Percentiles rank a stretch among this genome's conserved stretches.
phyloP scores from a whole-genome alignment of 2,888 invertebrate genomes.

The Acleris holmiana region DNA sequence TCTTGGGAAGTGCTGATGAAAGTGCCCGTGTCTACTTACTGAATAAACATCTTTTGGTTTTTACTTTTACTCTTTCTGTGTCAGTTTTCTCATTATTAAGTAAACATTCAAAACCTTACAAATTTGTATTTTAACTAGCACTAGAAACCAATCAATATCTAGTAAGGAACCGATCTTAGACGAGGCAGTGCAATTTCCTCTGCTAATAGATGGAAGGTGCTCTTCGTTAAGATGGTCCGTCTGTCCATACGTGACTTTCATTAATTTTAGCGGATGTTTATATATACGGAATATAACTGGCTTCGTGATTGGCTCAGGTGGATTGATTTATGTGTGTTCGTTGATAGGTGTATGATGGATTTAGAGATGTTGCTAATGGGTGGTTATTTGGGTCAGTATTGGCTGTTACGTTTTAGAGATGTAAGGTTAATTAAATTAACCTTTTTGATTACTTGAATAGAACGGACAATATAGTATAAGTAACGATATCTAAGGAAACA shows the following conservation, averaged over 20 bases:
- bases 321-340: constrained; percentile 15
- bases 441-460: neutral
- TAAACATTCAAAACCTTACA: neutral
- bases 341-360: neutral
- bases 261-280: constrained; percentile 62
- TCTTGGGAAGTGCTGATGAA: too few relatives aligned
- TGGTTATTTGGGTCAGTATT: neutral
- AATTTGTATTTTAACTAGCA: neutral
- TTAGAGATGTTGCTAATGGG: neutral
- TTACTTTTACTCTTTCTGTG: too few relatives aligned
- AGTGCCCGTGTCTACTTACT: too few relatives aligned
- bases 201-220: constrained; percentile 69
- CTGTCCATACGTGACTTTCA: constrained; percentile 56
- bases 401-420: neutral
- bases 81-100: neutral
- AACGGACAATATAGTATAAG: too few relatives aligned
- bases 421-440: neutral
- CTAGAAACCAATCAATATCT: constrained; percentile 9
- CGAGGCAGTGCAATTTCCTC: constrained; percentile 78
- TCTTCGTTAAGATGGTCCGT: constrained; percentile 60
- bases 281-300: constrained; percentile 28
- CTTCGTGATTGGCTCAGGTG: constrained; percentile 8
- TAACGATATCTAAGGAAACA: too few relatives aligned
- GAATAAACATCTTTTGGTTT: too few relatives aligned
- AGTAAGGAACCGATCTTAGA: constrained; percentile 65